These are phyloP conservation scores for Parazoanthus darwini DNA, from an alignment of 92 coral and sea anemone genomes.

Conservation along the genomic window DNA sequence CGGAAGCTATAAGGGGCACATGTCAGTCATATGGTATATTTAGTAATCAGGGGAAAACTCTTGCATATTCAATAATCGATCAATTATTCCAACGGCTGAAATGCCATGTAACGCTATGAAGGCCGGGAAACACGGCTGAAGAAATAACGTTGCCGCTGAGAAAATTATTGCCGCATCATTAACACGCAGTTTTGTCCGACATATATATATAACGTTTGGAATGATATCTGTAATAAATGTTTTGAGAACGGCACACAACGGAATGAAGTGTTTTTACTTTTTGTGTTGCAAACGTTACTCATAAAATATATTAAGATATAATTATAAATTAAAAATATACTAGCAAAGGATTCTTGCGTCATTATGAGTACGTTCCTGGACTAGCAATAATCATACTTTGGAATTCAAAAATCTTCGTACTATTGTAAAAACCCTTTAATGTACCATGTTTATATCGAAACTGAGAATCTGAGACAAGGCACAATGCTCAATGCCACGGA, in stretches of 20 bases:
- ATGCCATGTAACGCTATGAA: slow-evolving; percentile 6
- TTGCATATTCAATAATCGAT: not conserved
- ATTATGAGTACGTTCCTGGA: too few relatives aligned
- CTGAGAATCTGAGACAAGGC: too few relatives aligned
- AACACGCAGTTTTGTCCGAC: not conserved
- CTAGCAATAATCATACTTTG: too few relatives aligned
- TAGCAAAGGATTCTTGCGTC: not conserved
- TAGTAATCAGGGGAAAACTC: slow-evolving; percentile 23
- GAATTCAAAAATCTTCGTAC: not conserved
- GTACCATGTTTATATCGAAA: too few relatives aligned
- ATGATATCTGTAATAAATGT: not conserved
- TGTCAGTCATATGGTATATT: slow-evolving; percentile 38
- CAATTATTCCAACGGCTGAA: slow-evolving; percentile 5
- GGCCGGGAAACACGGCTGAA: not conserved
- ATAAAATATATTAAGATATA: too few relatives aligned
- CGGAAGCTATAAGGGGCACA: slow-evolving; percentile 27
- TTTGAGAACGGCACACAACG: too few relatives aligned
- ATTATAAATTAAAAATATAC: not conserved
- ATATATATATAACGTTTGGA: too few relatives aligned
- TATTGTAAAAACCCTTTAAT: too few relatives aligned
- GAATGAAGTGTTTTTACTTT: too few relatives aligned
- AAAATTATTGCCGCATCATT: not conserved
- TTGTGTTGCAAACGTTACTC: not conserved
- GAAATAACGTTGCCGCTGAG: not conserved
- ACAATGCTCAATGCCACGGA: too few relatives aligned